Evolutionary conservation across 2,797 vertebrate genomes (phyloP), one percentile per base, ranked within the genome.

Genomic region (Loriculus beryllinus): DNA sequence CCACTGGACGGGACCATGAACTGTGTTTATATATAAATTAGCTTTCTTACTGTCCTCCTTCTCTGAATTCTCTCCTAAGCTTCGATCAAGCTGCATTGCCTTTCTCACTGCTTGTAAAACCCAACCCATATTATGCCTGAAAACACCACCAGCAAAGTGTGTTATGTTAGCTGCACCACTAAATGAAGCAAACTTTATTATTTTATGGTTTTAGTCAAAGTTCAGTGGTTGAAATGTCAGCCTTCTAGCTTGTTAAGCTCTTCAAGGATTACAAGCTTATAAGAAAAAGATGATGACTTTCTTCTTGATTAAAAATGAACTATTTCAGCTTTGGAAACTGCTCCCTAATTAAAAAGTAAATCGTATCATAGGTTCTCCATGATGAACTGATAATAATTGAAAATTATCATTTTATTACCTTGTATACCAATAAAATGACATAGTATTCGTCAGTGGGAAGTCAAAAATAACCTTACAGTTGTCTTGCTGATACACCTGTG

Each of bases 271-370:
- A 49, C 54, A 49, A 92, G 82, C 76, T 93, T 91, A 78, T 35
- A 93, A 25, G 49, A 95, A 29, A 94, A 97, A 88, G 81, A 82
- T 91, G 69, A 88, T 64, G 14, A 64, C 3, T n/a, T 88, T 80
- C 84, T 95, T 96, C 78, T 92, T 93, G 87, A 95, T 94, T 89
- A 95, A 97, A 97, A 96, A 87, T 59, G 68, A 95, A 68, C 56
- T 89, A 78, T 96, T 96, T 91, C 70, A 85, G 40, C 35, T 59
- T 89, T 90, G 88, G 84, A 95, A 97, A 75, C 67, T 67, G 28
- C 49, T 96, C 23, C 25, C 86, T 96, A 96, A 97, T 97, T 97
- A 95, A 91, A 94, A 96, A 95, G 57, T 78, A 91, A 88, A 89
- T 49, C 9, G 59, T 60, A 33, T 67, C 91, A 89, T 93, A 90